Conservation (phyloP, 1,140 invertebrate genomes). For the Aleiodes sp. region DNA sequence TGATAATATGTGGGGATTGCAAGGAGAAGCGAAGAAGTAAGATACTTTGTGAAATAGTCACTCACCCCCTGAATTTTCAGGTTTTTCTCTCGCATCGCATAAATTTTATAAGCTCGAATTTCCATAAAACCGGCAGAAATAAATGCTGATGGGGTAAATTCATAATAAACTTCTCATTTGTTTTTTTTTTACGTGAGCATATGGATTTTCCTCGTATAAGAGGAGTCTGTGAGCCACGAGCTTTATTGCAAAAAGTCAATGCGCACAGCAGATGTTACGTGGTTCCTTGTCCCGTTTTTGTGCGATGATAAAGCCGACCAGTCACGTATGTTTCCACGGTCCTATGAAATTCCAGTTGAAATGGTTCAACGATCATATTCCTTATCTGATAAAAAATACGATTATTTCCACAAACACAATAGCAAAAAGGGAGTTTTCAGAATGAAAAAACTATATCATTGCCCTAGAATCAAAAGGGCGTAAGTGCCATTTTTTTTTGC, state of each 20-base stretch:
- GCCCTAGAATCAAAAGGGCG: too few relatives aligned
- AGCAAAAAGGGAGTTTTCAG: not conserved
- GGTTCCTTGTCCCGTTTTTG: constrained; percentile 43
- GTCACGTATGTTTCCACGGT: constrained; percentile 24
- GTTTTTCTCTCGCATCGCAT: too few relatives aligned
- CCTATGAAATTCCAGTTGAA: constrained; percentile 42
- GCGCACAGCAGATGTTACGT: constrained; percentile 60
- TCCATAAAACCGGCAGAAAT: too few relatives aligned
- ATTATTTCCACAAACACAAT: not conserved
- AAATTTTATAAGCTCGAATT: too few relatives aligned
- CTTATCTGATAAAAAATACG: constrained; percentile 20
- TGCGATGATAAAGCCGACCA: constrained; percentile 4
- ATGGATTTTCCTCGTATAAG: too few relatives aligned
- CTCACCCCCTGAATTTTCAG: too few relatives aligned
- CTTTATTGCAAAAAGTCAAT: constrained; percentile 64
- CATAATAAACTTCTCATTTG: not conserved
- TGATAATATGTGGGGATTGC: constrained; percentile 50
- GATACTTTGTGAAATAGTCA: too few relatives aligned
- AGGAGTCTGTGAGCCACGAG: constrained; percentile 21
- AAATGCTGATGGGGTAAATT: constrained; percentile 2
- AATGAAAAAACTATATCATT: too few relatives aligned
- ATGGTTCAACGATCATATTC: constrained; percentile 31
- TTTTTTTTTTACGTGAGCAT: constrained; percentile 11
- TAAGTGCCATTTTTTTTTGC: too few relatives aligned
- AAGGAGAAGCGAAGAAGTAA: too few relatives aligned